Percentiles rank a stretch among this genome's conserved stretches.
Conservation (phyloP, 2,888 invertebrate genomes). For the Calameuta filiformis region DNA sequence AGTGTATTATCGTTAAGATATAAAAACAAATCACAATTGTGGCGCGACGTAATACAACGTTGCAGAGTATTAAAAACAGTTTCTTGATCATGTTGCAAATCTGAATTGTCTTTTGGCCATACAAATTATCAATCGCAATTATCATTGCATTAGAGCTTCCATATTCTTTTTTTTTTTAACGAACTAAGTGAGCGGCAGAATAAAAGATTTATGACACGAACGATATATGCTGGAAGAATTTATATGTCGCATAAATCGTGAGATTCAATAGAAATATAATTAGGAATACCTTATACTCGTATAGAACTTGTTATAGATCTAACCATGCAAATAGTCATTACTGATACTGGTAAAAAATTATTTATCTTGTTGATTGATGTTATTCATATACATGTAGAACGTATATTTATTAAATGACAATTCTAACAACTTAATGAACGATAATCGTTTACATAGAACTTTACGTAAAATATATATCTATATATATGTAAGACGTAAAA, state of each 20-base stretch:
- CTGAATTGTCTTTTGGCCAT: not conserved
- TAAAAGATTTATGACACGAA: not conserved
- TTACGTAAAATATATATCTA: constrained; percentile 24
- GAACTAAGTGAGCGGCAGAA: not conserved
- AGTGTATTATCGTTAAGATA: not conserved
- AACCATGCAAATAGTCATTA: not conserved
- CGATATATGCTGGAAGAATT: not conserved
- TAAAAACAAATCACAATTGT: not conserved
- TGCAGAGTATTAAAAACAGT: not conserved
- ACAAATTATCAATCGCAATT: not conserved
- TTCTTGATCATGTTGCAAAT: not conserved
- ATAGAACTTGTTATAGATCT: not conserved
- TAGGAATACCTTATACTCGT: not conserved
- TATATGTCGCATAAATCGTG: not conserved
- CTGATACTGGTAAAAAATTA: not conserved
- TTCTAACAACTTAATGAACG: not conserved
- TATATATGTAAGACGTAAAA: not conserved
- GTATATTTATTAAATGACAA: constrained; percentile 27
- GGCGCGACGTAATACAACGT: not conserved
- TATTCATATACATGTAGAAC: not conserved
- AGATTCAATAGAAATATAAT: not conserved
- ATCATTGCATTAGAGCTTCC: not conserved
- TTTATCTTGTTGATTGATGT: not conserved
- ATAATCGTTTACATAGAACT: constrained; percentile 23
- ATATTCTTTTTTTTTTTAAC: not conserved